phyloP scores from a whole-genome alignment of 2,113 vertebrate species.

The Steatornis caripensis region DNA sequence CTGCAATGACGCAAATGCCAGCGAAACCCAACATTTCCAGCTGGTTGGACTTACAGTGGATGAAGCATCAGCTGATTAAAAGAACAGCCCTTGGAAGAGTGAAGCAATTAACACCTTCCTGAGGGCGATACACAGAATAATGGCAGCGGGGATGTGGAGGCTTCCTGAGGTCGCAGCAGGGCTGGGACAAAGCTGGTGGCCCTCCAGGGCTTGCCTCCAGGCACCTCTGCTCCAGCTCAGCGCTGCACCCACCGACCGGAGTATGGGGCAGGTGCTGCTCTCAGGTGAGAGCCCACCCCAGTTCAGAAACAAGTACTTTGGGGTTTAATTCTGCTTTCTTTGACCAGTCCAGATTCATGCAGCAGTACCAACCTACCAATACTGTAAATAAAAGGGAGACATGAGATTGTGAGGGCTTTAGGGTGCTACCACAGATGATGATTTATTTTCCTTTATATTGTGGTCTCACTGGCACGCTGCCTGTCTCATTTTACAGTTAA shows the following conservation, averaged over 20 bases:
- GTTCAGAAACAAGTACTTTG: background rate
- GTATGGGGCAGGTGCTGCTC: fast-evolving
- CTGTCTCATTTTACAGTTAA: background rate
- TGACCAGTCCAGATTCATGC: background rate
- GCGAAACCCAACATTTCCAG: background rate
- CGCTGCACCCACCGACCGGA: fast-evolving
- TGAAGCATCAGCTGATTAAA: background rate
- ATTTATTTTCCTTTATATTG: background rate
- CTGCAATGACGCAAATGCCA: background rate
- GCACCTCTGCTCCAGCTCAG: background rate
- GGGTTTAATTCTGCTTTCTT: background rate
- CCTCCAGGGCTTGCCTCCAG: background rate
- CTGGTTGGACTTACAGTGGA: background rate
- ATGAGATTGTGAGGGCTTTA: background rate
- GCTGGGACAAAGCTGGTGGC: fast-evolving
- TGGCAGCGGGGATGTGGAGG: fast-evolving
- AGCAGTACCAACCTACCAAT: background rate
- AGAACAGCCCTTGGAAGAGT: background rate
- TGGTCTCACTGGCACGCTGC: background rate
- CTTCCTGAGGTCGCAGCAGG: background rate
- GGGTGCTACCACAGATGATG: background rate
- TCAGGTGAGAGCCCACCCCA: fast-evolving
- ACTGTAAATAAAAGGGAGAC: background rate
- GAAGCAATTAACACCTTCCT: background rate
- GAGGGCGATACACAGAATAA: background rate